Evolutionary conservation across 2,797 vertebrate genomes (phyloP).

Genomic region (Takifugu ocellatus): DNA sequence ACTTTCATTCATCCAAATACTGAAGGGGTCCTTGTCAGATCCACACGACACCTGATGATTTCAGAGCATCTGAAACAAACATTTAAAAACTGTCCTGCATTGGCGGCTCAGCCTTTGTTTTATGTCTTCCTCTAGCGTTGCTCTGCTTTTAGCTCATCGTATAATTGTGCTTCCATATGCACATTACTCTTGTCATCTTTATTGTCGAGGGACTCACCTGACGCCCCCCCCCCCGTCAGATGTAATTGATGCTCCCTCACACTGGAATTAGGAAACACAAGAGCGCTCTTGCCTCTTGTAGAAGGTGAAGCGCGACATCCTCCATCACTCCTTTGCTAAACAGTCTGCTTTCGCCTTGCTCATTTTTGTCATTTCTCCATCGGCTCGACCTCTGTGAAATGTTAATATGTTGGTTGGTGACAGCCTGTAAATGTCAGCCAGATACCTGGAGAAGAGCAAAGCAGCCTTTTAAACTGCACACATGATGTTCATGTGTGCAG

Average conservation of each 20-base stretch:
- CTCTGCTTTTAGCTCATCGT: too few relatives aligned
- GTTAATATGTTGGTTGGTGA: constrained; percentile 69
- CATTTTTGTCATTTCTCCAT: constrained; percentile 21
- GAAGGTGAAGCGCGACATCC: constrained; percentile 25
- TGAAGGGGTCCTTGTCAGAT: too few relatives aligned
- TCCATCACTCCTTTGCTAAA: constrained; percentile 24
- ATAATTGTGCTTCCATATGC: constrained; percentile 34
- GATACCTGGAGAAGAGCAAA: constrained; percentile 55
- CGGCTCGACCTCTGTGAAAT: constrained; percentile 46
- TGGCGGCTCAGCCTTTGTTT: too few relatives aligned
- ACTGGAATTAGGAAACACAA: constrained; percentile 17
- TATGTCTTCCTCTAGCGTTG: too few relatives aligned
- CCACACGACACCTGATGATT: too few relatives aligned
- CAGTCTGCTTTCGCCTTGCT: constrained; percentile 44
- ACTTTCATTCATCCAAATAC: too few relatives aligned
- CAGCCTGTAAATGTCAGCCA: constrained; percentile 77
- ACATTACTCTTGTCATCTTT: constrained; percentile 32
- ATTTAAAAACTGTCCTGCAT: too few relatives aligned
- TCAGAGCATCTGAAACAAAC: too few relatives aligned
- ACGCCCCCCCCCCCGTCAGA: constrained; percentile 19
- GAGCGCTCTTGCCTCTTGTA: constrained; percentile 1
- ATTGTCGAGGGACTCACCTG: constrained; percentile 19
- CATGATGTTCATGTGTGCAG: constrained; percentile 66
- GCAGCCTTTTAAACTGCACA: constrained; percentile 67
- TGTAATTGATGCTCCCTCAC: constrained; percentile 36